Evolutionary conservation across 2,888 invertebrate species (phyloP).

Genomic region (Hemaris fuciformis): DNA sequence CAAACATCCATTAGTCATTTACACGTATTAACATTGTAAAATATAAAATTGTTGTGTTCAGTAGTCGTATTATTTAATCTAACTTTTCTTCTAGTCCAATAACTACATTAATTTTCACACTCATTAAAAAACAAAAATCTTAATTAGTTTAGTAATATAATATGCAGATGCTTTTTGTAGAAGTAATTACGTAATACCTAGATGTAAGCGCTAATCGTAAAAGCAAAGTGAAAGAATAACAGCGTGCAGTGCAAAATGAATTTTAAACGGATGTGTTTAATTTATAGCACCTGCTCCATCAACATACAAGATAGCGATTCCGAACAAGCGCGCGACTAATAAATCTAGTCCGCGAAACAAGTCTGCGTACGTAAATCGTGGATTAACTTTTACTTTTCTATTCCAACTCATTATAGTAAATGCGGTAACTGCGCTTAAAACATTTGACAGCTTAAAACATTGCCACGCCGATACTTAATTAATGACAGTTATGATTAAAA

Average conservation of each 20-base stretch:
- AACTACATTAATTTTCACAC: background rate
- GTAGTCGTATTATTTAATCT: no score
- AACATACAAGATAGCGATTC: background rate
- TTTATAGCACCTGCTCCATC: background rate
- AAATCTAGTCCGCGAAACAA: background rate
- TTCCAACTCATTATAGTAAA: constrained; percentile 2
- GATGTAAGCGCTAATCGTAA: background rate
- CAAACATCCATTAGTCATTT: no score
- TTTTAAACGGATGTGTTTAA: background rate
- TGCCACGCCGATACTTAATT: background rate
- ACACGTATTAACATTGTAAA: no score
- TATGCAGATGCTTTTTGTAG: no score
- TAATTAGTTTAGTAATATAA: no score
- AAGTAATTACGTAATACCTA: background rate
- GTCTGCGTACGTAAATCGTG: background rate
- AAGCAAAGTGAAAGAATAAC: background rate
- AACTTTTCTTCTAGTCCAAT: no score
- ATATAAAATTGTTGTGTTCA: no score
- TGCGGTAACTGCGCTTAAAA: background rate
- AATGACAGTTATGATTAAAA: background rate
- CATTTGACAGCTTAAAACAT: background rate
- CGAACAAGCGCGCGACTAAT: background rate
- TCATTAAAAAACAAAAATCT: no score
- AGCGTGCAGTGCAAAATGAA: background rate
- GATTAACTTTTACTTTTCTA: constrained; percentile 13